Evolutionary conservation across 2,888 invertebrate species (phyloP), one percentile per base, ranked within the genome.

Genomic region (Phyto melanocephala): DNA sequence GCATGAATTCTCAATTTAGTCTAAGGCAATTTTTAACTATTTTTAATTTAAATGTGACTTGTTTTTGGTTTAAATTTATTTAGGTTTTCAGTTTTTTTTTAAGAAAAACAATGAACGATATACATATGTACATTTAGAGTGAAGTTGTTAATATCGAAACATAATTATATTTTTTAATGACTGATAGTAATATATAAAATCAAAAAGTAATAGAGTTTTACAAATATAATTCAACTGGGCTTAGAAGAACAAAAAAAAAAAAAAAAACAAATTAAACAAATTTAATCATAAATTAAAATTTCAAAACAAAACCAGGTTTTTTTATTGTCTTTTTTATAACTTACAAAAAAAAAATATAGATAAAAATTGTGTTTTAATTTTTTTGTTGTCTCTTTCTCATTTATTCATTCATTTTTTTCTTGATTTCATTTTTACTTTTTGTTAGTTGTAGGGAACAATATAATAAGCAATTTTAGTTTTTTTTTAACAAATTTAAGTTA

Each of bases 141-240:
- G 4, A 24, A 15, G 24, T 11, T 4, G 13, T 11, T 13, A 5
- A 22, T 50, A 50, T 17, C 15, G 24, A 40, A 24, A 40, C 40
- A 45, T 22, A 37, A 7, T 10, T 72, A 17, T 86, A 87, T 88
- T 87, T 85, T 86, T n/a, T 35, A 74, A 54, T 56, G 56, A 58
- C 65, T 67, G 40, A 10, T 52, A 33, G 58, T 1, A 60, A 37
- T 45, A 24, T 75, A 67, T 87, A 87, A 88, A 88, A 89, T 86
- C 87, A 89, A 89, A 88, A 88, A 88, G 86, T 89, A 89, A 89
- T 88, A 89, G 87, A 62, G 62, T 74, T 50, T 22, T 6, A 63
- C 17, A 11, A 10, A 15, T 13, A 28, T 4, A 50, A 10, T 35
- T 65, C 37, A 35, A 50, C n/a, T 65, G 11, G 47, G 7, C 35